Conservation (phyloP, 2,888 invertebrate genomes). For the Volucella zonaria region DNA sequence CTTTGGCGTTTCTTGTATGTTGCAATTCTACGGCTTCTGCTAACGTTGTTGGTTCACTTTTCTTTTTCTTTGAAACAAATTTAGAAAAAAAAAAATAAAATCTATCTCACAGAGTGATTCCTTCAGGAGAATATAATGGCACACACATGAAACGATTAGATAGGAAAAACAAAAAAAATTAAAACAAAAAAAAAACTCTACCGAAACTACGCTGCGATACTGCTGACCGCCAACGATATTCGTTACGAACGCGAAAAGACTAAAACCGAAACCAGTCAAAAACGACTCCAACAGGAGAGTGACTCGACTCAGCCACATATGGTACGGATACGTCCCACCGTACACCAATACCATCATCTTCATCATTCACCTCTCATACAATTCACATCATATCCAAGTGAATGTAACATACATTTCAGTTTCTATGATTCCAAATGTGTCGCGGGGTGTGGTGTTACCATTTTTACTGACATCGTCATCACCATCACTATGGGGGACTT, state of each 20-base stretch:
- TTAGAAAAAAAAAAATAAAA: slow-evolving; percentile 18
- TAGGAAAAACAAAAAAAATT: slow-evolving; percentile 14
- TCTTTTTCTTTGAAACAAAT: slow-evolving; percentile 3
- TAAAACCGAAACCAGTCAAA: slow-evolving; percentile 77
- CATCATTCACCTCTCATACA: neutral
- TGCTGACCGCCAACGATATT: slow-evolving; percentile 79
- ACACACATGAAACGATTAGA: slow-evolving; percentile 54
- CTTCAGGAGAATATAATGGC: slow-evolving; percentile 54
- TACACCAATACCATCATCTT: slow-evolving; percentile 28
- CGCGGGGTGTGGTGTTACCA: slow-evolving; percentile 24
- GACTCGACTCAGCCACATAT: slow-evolving; percentile 15
- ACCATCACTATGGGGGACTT: slow-evolving; percentile 30
- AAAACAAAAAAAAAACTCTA: slow-evolving; percentile 31
- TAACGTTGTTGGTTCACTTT: slow-evolving; percentile 25
- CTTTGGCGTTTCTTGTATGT: slow-evolving; percentile 5
- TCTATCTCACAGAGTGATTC: slow-evolving; percentile 52
- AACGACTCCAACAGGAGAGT: slow-evolving; percentile 67
- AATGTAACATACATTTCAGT: slow-evolving; percentile 31
- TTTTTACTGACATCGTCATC: slow-evolving; percentile 45
- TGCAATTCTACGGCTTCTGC: slow-evolving; percentile 47
- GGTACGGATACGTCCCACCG: slow-evolving; percentile 32
- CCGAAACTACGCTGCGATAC: slow-evolving; percentile 78
- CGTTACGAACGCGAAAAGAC: slow-evolving; percentile 79
- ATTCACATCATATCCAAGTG: slow-evolving; percentile 9
- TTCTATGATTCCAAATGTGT: slow-evolving; percentile 22